These are phyloP conservation scores for Trinorchestia longiramus DNA, from an alignment of 1,140 invertebrate genomes.

Conservation along the genomic window DNA sequence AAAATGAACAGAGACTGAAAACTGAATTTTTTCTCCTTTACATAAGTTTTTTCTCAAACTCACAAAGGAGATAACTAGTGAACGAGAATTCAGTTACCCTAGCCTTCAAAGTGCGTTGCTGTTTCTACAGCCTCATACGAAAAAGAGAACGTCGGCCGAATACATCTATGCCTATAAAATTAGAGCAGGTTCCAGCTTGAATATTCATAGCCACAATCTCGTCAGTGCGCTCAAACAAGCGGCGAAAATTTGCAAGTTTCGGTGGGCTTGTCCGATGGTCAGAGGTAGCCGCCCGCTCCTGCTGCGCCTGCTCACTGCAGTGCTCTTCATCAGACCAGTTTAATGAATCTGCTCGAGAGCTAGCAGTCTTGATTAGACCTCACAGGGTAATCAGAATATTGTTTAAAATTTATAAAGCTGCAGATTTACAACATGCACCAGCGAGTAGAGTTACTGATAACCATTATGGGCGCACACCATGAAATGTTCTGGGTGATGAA, in stretches of 20 bases:
- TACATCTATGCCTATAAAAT: background rate
- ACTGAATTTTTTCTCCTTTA: background rate
- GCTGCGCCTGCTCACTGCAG: no score
- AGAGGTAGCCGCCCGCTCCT: background rate
- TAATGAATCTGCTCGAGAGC: background rate
- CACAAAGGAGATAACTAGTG: background rate
- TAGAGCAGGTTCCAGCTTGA: background rate
- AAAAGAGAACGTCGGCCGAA: background rate
- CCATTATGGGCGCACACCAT: background rate
- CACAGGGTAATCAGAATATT: background rate
- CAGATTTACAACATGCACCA: background rate
- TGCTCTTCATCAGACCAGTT: background rate
- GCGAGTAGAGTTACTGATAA: background rate
- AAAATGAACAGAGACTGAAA: background rate
- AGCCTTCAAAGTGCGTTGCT: background rate
- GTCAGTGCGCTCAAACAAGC: constrained; percentile 34
- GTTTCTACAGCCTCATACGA: background rate
- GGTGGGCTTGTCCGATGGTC: no score
- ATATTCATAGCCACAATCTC: constrained; percentile 48
- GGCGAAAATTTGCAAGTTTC: constrained; percentile 24
- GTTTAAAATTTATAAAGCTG: background rate
- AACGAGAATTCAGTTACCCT: background rate
- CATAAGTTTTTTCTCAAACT: background rate
- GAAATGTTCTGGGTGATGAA: background rate
- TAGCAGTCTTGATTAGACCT: background rate